Evolutionary conservation across 2,888 invertebrate genomes (phyloP), one percentile per base, ranked within the genome.

Genomic region (Dasysyrphus albostriatus): DNA sequence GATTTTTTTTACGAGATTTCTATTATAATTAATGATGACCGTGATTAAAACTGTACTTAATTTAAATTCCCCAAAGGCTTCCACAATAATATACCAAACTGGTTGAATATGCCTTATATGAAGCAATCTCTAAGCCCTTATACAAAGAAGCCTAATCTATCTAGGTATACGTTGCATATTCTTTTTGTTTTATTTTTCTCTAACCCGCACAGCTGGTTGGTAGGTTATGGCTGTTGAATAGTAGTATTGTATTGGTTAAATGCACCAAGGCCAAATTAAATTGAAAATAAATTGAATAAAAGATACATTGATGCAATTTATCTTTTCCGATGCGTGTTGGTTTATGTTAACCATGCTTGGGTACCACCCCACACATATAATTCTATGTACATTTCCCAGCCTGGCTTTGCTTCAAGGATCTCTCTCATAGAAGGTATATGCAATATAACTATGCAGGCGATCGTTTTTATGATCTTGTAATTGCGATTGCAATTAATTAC

Each of bases 401-500:
- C 24, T 24, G 24, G 29, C 14, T 7, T 14, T 49, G 73, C 58
- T 73, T 80, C n/a, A 49, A 39, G 58, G 39, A 73, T 49, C 65
- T 37, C 32, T 9, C n/a, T 6, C 7, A 3, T 24, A 24, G 24
- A 24, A 24, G 24, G 16, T 24, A n/a, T n/a, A 63, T n/a, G n/a
- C n/a, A n/a, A n/a, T n/a, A 24, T 16, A 16, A 19, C 76, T 42
- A 54, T 34, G 70, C 14, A 44, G 59, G 51, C 47, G 70, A 61
- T 79, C 65, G 16, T 14, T 73, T 73, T 77, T 73, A 73, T 78
- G 72, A 78, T 78, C 78, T 56, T 54, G 59, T 67, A 83, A 78
- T 83, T 78, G 72, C 65, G 59, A 83, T 77, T 61, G 73, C 83
- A 83, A 83, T 83, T 83, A 83, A 83, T 78, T 78, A 73, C 58